Conservation (phyloP, 2,113 vertebrate species). For the Chamaea fasciata region DNA sequence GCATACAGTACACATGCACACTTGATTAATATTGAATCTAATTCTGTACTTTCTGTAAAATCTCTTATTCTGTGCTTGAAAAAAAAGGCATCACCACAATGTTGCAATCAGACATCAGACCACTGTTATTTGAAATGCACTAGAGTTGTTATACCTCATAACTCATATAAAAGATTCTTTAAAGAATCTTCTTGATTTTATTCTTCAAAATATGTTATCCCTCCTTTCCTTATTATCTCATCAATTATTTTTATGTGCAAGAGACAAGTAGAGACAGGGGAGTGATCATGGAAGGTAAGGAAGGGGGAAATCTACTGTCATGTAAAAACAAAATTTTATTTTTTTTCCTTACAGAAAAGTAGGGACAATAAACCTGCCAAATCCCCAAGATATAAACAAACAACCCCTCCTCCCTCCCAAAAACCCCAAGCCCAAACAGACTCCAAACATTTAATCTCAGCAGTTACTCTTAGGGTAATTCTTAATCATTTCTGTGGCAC, state of each 20-base stretch:
- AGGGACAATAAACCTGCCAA: not conserved
- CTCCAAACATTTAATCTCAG: not conserved
- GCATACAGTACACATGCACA: not conserved
- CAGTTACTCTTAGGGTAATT: not conserved
- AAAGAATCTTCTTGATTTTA: not conserved
- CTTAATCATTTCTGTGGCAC: not conserved
- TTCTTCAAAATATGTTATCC: not conserved
- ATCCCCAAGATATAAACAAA: accelerated
- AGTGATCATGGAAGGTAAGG: not conserved
- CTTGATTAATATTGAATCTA: not conserved
- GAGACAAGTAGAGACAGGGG: not conserved
- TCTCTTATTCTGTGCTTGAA: not conserved
- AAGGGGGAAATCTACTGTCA: not conserved
- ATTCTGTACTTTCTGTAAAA: not conserved
- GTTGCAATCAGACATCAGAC: not conserved
- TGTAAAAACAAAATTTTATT: not conserved
- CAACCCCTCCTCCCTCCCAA: no score
- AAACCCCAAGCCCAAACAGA: not conserved
- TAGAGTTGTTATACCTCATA: not conserved
- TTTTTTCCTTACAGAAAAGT: not conserved
- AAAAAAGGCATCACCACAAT: not conserved
- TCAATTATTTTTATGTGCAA: not conserved
- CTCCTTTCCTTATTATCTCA: not conserved
- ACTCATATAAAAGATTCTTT: not conserved
- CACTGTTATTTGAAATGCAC: not conserved